Conservation (phyloP, 2,888 invertebrate species). For the Minunthozetes semirufus region DNA sequence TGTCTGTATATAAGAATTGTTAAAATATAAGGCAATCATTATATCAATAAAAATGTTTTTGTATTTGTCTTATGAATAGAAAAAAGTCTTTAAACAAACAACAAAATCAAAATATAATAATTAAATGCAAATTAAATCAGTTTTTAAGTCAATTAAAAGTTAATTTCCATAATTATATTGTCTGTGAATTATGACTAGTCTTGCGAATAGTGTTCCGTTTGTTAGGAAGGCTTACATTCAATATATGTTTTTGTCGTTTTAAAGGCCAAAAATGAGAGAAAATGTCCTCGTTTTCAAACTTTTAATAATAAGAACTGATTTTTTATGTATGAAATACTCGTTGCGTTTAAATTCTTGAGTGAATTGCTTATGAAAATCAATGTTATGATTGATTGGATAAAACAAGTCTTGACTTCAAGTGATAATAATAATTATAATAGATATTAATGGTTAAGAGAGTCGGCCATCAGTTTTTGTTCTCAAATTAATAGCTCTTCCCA, state of each 20-base stretch:
- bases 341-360: too few relatives aligned
- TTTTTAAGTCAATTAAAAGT: background rate
- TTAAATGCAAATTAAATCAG: background rate
- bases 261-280: too few relatives aligned
- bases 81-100: background rate
- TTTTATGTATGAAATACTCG: too few relatives aligned
- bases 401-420: too few relatives aligned
- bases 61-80: background rate
- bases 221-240: background rate
- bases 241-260: background rate
- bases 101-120: background rate
- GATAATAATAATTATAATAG: too few relatives aligned
- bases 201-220: background rate
- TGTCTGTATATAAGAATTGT: background rate
- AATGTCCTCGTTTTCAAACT: too few relatives aligned
- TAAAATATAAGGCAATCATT: conserved; percentile 13
- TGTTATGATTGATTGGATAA: too few relatives aligned
- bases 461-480: too few relatives aligned
- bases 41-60: background rate
- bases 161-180: background rate
- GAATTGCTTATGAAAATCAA: too few relatives aligned
- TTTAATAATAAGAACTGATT: too few relatives aligned
- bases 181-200: background rate
- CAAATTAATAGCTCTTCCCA: too few relatives aligned
- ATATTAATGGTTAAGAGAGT: too few relatives aligned